Conservation (phyloP, 64 coral and sea anemone genomes). For the Astreopora myriophthalma region DNA sequence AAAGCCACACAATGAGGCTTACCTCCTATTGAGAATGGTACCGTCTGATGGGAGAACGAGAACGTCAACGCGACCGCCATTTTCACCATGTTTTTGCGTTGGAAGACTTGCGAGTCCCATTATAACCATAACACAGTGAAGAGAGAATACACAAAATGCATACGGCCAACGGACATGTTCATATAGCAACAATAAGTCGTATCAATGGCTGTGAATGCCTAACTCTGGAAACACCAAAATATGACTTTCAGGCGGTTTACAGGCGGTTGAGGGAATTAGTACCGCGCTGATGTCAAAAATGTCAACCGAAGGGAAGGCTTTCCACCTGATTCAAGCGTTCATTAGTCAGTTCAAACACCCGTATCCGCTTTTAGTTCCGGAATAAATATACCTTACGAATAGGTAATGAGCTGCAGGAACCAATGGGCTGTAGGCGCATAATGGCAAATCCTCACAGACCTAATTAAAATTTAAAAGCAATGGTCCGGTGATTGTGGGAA, state of each 20-base stretch:
- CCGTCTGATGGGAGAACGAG: slow-evolving; percentile 9
- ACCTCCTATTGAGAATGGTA: slow-evolving; percentile 17
- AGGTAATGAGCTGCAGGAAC: slow-evolving; percentile 45
- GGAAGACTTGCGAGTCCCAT: slow-evolving; percentile 31
- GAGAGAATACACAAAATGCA: slow-evolving; percentile 38
- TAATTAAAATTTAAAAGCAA: slow-evolving; percentile 62
- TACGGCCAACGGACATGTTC: slow-evolving; percentile 28
- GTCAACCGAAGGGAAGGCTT: slow-evolving; percentile 11
- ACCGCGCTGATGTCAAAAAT: slow-evolving; percentile 15
- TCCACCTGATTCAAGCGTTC: slow-evolving; percentile 50
- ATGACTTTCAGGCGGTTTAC: slow-evolving; percentile 21
- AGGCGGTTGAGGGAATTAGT: background rate
- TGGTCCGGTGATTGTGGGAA: slow-evolving; percentile 50
- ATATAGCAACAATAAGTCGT: slow-evolving; percentile 31
- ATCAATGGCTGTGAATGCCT: background rate
- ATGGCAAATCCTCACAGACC: slow-evolving; percentile 56
- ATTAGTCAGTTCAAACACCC: slow-evolving; percentile 51
- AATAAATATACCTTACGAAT: slow-evolving; percentile 80
- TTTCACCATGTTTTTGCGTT: slow-evolving; percentile 8
- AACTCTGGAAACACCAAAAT: background rate
- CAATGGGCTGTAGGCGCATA: slow-evolving; percentile 44
- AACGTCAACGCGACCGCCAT: slow-evolving; percentile 7
- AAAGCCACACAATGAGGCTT: slow-evolving; percentile 23
- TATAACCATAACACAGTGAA: background rate
- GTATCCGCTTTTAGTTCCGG: slow-evolving; percentile 83